A percentile compares a stretch with the other conserved stretches of the same genome.
These are phyloP conservation scores for Peromyscus aztecus DNA, from an alignment of 2,797 vertebrate genomes.

Conservation along the genomic window DNA sequence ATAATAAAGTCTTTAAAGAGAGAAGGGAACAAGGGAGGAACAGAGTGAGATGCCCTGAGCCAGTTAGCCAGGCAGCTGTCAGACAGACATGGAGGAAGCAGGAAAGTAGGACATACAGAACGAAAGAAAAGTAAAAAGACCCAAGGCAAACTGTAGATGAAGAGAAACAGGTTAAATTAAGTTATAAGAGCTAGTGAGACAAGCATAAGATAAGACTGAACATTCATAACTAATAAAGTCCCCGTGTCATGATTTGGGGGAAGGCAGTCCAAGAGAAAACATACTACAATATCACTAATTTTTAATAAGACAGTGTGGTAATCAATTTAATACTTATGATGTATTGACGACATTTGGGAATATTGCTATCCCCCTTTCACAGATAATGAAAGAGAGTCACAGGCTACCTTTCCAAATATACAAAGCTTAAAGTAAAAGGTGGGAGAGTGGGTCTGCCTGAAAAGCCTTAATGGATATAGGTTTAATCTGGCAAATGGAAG, in stretches of 20 bases:
- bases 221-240: not conserved
- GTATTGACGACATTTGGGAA: not conserved
- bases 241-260: not conserved
- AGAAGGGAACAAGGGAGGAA: not conserved
- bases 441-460: not conserved
- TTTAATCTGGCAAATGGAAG: conserved; percentile 17
- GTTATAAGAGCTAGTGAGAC: not conserved
- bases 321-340: conserved; percentile 3
- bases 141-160: not conserved
- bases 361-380: conserved; percentile 22
- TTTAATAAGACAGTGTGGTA: not conserved
- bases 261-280: not conserved
- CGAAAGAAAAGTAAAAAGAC: not conserved
- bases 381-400: conserved; percentile 4
- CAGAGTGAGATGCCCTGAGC: not conserved
- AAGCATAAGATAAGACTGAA: not conserved
- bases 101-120: not conserved
- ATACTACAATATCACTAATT: not conserved
- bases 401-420: not conserved
- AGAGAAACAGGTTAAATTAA: not conserved
- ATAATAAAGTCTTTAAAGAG: not conserved
- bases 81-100: not conserved
- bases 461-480: not conserved
- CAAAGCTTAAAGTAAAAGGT: not conserved
- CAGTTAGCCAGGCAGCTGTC: not conserved